A percentile compares a stretch with the other conserved stretches of the same genome.
Conservation (phyloP, 2,888 invertebrate species). For the Ctena decussata region DNA sequence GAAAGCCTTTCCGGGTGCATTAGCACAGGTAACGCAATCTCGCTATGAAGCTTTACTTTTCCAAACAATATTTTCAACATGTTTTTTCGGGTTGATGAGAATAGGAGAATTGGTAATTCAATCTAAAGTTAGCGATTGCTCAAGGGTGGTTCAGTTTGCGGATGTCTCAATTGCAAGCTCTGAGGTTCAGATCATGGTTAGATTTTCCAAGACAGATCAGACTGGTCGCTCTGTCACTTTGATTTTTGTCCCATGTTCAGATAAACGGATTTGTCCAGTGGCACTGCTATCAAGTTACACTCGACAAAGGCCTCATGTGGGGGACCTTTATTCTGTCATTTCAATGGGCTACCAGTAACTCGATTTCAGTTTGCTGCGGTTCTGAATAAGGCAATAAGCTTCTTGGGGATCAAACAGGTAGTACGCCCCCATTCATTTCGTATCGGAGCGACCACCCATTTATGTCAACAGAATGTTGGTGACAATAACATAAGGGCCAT, state of each 20-base stretch:
- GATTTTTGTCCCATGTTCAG: not conserved
- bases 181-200: not conserved
- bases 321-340: not conserved
- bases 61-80: constrained; percentile 1
- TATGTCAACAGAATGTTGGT: not conserved
- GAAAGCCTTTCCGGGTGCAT: not conserved
- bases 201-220: not conserved
- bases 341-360: not conserved
- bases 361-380: not conserved
- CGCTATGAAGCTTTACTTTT: constrained; percentile 3
- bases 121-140: not conserved
- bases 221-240: not conserved
- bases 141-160: not conserved
- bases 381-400: not conserved
- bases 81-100: constrained; percentile 1
- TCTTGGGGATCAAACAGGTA: not conserved
- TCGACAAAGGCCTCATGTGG: not conserved
- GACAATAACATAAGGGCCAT: not conserved
- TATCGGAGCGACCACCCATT: not conserved
- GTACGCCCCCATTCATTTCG: not conserved
- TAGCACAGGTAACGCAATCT: not conserved
- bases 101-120: not conserved
- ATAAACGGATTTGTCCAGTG: not conserved
- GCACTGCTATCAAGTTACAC: not conserved
- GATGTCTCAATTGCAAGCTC: not conserved